phyloP scores from a whole-genome alignment of 2,113 vertebrate species.

The Ginglymostoma cirratum region DNA sequence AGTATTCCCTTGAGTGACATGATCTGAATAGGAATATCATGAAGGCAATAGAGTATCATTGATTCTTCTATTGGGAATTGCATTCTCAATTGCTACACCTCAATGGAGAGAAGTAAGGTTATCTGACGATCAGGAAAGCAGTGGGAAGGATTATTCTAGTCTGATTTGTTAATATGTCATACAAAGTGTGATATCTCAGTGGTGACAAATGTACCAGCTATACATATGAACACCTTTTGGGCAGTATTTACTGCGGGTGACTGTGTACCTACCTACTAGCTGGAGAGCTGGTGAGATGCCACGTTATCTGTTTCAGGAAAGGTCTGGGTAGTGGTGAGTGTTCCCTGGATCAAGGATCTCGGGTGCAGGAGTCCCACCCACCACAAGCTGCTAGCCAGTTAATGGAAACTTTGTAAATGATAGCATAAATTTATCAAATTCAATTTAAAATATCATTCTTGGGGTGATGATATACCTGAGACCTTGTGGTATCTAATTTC shows the following conservation, averaged over 20 bases:
- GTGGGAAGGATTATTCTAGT: neutral
- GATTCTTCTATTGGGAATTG: neutral
- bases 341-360: neutral
- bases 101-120: neutral
- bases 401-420: too few species aligned
- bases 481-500: too few species aligned
- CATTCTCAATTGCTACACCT: neutral
- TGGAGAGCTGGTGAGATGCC: neutral
- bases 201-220: neutral
- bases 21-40: neutral
- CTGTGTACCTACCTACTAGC: too few species aligned
- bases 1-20: neutral
- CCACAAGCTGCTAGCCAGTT: too few species aligned
- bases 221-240: neutral
- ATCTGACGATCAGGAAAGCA: neutral
- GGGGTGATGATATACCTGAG: too few species aligned
- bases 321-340: too few species aligned
- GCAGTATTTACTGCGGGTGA: neutral
- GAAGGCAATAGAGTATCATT: neutral
- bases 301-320: neutral
- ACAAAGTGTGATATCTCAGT: neutral
- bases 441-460: too few species aligned
- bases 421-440: too few species aligned
- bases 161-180: neutral
- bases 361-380: too few species aligned